Percentiles rank a stretch among this genome's conserved stretches.
These are phyloP conservation scores for Sesia bembeciformis DNA, from an alignment of 2,888 invertebrate genomes.

Conservation along the genomic window DNA sequence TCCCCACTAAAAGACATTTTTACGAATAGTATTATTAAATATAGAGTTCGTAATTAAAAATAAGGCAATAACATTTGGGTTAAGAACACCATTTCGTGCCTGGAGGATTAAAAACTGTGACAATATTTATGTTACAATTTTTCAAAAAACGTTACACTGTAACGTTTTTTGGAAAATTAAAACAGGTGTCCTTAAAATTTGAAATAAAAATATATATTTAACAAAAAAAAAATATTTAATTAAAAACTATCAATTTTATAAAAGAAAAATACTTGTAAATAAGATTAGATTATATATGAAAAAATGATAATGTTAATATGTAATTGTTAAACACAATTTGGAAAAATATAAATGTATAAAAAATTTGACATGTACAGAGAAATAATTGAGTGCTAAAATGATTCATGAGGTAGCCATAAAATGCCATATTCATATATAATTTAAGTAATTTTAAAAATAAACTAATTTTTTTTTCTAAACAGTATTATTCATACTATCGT, in stretches of 20 bases:
- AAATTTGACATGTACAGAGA: conserved; percentile 38
- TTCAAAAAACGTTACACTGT: conserved; percentile 14
- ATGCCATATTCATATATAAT: conserved; percentile 45
- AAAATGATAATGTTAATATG: conserved; percentile 46
- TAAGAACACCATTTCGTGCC: conserved; percentile 69
- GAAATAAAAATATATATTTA: conserved; percentile 20
- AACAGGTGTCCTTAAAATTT: conserved; percentile 1
- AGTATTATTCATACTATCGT: no score
- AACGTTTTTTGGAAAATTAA: conserved; percentile 5
- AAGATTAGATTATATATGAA: conserved; percentile 55
- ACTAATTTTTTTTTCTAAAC: background rate
- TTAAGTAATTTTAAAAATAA: background rate
- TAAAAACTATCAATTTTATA: conserved; percentile 64
- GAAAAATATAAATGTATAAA: conserved; percentile 36
- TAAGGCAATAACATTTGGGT: conserved; percentile 65
- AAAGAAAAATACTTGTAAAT: conserved; percentile 57
- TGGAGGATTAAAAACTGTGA: conserved; percentile 42
- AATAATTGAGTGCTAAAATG: conserved; percentile 53
- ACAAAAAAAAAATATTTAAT: conserved; percentile 39
- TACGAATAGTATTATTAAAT: conserved; percentile 74
- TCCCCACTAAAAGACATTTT: conserved; percentile 71
- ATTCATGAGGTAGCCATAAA: conserved; percentile 71
- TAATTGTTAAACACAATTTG: conserved; percentile 58
- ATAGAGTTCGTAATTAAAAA: conserved; percentile 56
- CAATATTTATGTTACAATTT: conserved; percentile 51